Evolutionary conservation across 2,113 vertebrate species (phyloP), one percentile per base, ranked within the genome.

Genomic region (Anhinga anhinga): DNA sequence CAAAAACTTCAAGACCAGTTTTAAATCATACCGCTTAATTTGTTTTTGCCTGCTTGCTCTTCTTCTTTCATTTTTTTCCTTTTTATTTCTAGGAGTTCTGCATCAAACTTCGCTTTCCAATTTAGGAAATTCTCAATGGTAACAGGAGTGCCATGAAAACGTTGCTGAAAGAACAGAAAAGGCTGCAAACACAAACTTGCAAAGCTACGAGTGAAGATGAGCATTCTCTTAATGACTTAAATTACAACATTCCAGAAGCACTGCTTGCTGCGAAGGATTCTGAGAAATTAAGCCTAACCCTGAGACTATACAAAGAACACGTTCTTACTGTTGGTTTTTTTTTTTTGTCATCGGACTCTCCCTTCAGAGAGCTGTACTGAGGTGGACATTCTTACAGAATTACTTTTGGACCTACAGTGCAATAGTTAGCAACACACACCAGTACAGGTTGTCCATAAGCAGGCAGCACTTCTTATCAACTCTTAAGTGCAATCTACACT

Each of bases 101-200:
- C 89, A 85, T 99, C 99, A 98, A 99, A 99, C 70, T 93, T 98
- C 5, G 99, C 98, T 97, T 99, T 99, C 99, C 99, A 99, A 34
- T 97, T 98, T 87, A 99, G 97, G 95, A 99, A 99, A 98, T 99
- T 99, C 95, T 99, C 99, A 92, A 99, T 99, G 32, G 99, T 99
- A 79, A 99, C 99, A 89, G 99, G 99, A 34, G 99, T 99, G 82
- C 99, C 99, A 95, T 99, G 99, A 98, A 99, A 99, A 62, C 98
- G 97, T 98, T 98, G 97, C 98, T 98, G 95, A 70, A 95, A 96
- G 71, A 82, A 85, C 9, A 97, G 91, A 82, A 94, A 90, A 23
- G 19, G 61, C 45, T 86, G 25, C 32, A 50, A 86, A 96, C 22
- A 95, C 27, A 96, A 96, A 88, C 32, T 73, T 55, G 27, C 55